Evolutionary conservation across 2,888 invertebrate genomes (phyloP).

Genomic region (Autographa pulchrina): DNA sequence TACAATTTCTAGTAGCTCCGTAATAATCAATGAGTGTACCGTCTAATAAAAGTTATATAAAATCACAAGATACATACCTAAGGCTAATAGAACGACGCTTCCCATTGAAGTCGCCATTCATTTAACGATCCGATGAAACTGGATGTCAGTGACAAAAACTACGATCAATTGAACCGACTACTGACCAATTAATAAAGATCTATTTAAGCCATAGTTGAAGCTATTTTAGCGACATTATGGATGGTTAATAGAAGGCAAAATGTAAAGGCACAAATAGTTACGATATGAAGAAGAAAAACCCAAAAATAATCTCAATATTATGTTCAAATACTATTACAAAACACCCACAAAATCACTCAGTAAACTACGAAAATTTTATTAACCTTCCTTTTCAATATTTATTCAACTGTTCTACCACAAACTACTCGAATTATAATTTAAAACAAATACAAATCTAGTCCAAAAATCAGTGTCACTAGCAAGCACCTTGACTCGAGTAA

Average conservation of each 20-base stretch:
- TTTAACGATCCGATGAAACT: constrained; percentile 23
- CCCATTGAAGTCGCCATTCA: constrained; percentile 28
- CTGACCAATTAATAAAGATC: constrained; percentile 1
- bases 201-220: constrained; percentile 10
- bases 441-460: constrained; percentile 20
- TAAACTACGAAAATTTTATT: neutral
- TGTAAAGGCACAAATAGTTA: neutral
- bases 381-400: neutral
- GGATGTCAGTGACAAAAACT: constrained; percentile 22
- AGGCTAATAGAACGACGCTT: constrained; percentile 23
- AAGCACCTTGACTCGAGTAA: constrained; percentile 8
- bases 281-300: no score
- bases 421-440: neutral
- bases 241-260: neutral
- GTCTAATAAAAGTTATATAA: constrained; percentile 11
- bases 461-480: constrained; percentile 15
- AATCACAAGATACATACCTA: constrained; percentile 44
- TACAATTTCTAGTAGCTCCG: no score
- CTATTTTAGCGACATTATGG: constrained; percentile 11
- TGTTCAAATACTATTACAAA: neutral
- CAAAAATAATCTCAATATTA: no score
- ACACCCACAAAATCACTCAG: neutral
- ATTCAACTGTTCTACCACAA: neutral
- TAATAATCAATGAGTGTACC: neutral
- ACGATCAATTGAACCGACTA: constrained; percentile 19